These are phyloP conservation scores for Actenoides hombroni DNA, from an alignment of 2,113 vertebrate species.

Conservation along the genomic window DNA sequence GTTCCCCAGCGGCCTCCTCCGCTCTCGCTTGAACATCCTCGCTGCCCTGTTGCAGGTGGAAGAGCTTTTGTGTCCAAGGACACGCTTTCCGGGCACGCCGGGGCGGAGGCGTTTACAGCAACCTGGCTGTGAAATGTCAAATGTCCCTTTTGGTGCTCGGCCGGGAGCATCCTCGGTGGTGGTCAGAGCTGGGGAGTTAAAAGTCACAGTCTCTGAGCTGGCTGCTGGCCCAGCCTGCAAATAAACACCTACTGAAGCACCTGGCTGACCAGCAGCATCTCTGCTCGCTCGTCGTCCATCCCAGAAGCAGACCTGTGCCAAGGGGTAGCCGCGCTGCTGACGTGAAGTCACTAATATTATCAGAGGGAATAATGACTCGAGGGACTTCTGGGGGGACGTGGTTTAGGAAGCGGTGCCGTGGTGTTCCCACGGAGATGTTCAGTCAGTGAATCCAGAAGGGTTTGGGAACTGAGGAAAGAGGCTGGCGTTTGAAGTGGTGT, in stretches of 20 bases:
- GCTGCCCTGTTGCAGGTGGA: not conserved
- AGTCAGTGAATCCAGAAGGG: not conserved
- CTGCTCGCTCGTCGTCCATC: fast-evolving
- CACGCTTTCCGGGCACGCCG: not conserved
- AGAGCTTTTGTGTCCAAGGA: not conserved
- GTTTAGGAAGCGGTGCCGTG: not conserved
- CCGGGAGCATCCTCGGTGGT: not conserved
- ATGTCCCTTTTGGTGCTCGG: not conserved
- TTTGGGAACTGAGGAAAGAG: not conserved
- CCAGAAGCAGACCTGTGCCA: fast-evolving
- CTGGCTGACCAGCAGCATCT: not conserved
- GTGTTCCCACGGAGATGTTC: not conserved
- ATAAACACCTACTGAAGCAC: fast-evolving
- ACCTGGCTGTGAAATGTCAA: fast-evolving
- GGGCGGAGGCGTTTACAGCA: not conserved
- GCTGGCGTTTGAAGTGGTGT: not conserved
- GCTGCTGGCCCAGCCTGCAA: not conserved
- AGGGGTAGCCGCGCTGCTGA: not conserved
- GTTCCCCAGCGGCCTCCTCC: not conserved
- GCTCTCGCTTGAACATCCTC: not conserved
- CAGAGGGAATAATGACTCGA: fast-evolving
- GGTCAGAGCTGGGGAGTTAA: not conserved
- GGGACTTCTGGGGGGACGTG: not conserved
- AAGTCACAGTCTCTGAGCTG: not conserved
- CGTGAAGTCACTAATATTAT: too few relatives aligned